phyloP scores from a whole-genome alignment of 2,888 invertebrate genomes.

The Yponomeuta malinellus region DNA sequence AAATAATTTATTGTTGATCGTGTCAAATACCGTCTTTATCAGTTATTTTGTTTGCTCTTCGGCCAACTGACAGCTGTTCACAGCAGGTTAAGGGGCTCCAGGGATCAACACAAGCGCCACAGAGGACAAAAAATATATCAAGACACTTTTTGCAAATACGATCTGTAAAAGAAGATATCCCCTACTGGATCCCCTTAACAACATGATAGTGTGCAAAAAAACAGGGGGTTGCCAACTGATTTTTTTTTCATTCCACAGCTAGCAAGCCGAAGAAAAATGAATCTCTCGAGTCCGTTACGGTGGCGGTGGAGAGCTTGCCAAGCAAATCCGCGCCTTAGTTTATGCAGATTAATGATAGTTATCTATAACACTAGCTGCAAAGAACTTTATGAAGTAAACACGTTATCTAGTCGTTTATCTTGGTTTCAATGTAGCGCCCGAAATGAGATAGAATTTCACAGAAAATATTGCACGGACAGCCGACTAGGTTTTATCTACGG shows the following conservation, averaged over 20 bases:
- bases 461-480: neutral
- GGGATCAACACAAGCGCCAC: too few relatives aligned
- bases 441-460: neutral
- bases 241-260: neutral
- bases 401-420: neutral
- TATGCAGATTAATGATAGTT: neutral
- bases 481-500: neutral
- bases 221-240: neutral
- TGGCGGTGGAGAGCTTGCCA: neutral
- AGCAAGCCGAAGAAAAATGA: neutral
- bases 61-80: too few relatives aligned
- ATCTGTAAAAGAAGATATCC: too few relatives aligned
- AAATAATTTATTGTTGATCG: too few relatives aligned
- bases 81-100: too few relatives aligned
- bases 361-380: neutral
- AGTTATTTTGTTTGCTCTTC: too few relatives aligned
- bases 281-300: neutral
- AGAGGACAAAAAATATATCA: too few relatives aligned
- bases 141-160: too few relatives aligned
- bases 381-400: conserved; percentile 1
- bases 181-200: too few relatives aligned
- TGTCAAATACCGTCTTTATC: too few relatives aligned
- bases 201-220: too few relatives aligned
- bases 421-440: neutral
- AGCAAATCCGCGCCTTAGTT: neutral